Evolutionary conservation across 2,797 vertebrate species (phyloP), one percentile per base, ranked within the genome.

Genomic region (Psittacula echo): DNA sequence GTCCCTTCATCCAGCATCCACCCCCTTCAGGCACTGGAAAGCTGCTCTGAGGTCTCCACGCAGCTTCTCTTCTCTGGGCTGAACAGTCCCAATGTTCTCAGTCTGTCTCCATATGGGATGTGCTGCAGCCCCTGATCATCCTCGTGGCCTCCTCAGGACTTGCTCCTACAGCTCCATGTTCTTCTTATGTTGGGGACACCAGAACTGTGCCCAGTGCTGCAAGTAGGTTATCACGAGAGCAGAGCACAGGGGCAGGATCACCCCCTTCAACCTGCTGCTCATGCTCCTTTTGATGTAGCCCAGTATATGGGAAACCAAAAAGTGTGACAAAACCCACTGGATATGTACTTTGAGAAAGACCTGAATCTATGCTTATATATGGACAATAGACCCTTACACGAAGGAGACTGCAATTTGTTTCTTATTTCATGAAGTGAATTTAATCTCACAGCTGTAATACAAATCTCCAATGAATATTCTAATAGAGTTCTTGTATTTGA

Each of bases 61-160:
- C 18, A 20, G 29, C 18, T 56, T n/a, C 54, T 56, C 32, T n/a
- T 22, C 54, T 56, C 32, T 21, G 14, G 54, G 54, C 13, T 56
- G 54, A 56, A 23, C 32, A n/a, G 32, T 21, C 54, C 20, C 54
- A 14, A 5, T 5, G 54, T 7, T 7, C 54, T 56, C 54, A 56
- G 21, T 21, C 54, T n/a, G 30, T 13, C 30, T 32, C 1, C 53
- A 20, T 20, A 21, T 0, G 3, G 53, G 30, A 10, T 13, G 6
- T 56, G 13, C 54, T 58, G 9, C 54, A 58, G 56, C 22, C 22
- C 56, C 56, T 58, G 56, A 58, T 0, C 56, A 34, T 58, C 56
- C 56, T 34, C 14, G 1, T 34, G 22, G n/a, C 56, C 56, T 58
- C 56, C 56, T 58, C 14, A 16, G 22, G 22, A 11, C 7, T 58